Base-by-base conservation (phyloP, 2,888 invertebrate species). In the Matsumyia berberina region DNA sequence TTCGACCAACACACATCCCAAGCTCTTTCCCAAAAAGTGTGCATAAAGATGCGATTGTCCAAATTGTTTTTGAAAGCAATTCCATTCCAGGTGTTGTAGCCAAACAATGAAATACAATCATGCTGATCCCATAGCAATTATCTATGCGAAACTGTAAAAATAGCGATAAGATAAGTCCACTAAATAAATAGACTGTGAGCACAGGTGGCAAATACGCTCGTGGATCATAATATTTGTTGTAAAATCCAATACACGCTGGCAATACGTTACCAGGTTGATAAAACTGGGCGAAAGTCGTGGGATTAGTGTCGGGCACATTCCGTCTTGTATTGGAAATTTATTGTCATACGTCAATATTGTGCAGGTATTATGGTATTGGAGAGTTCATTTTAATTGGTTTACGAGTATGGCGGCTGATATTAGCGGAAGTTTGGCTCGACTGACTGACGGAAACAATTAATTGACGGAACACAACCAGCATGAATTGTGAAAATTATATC, bases 221-320 rank as follows among this genome's bases (percentile, higher is more conserved):
- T 6, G 17, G 37, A 58, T 29, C 24, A 24, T n/a, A 17, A 15
- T 60, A 17, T 44, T 37, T 37, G 35, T 7, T 37, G 17, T 55
- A 55, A 55, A 15, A 58, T 37, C 37, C 37, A 37, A 35, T 3
- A 24, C 19, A 15, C 3, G 1, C 24, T 24, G 37, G 19, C 6
- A 58, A 58, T 24, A 37, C 19, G 60, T 60, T 60, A 29, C 42
- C 29, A 42, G 29, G 42, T 29, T 42, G 15, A 42, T 39, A n/a
- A 55, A 11, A 17, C 5, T 2, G 17, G 7, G 8, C 5, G 19
- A 57, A 37, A 17, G 19, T 35, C 9, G 19, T 17, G 19, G 57
- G 15, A 12, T 33, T 53, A 53, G 2, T 31, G 8, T 8, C 15
- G 11, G 9, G 11, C 11, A 57, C n/a, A 7, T 15, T 57, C 6